Evolutionary conservation across 2,888 invertebrate genomes (phyloP).

Genomic region (Callimorpha dominula): DNA sequence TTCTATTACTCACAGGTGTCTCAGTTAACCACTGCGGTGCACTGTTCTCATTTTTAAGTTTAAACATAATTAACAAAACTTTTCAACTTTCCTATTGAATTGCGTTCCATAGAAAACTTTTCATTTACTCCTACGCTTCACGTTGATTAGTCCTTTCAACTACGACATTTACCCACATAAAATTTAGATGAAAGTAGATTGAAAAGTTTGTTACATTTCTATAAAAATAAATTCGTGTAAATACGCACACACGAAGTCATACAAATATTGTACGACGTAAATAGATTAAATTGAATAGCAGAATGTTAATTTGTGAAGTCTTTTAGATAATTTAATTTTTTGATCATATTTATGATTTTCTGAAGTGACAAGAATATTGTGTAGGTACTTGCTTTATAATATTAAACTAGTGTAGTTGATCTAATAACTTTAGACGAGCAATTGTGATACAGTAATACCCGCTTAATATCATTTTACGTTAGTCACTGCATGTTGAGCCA

Average conservation of each 20-base stretch:
- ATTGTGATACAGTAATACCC: too few relatives aligned
- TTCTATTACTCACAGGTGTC: not conserved
- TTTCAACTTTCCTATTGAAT: slow-evolving; percentile 15
- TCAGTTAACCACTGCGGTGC: not conserved
- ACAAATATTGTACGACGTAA: not conserved
- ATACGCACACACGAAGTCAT: not conserved
- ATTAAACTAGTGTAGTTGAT: too few relatives aligned
- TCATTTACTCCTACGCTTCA: slow-evolving; percentile 18
- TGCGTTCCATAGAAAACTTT: slow-evolving; percentile 13
- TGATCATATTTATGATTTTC: too few relatives aligned
- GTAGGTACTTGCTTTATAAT: too few relatives aligned
- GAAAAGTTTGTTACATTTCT: not conserved
- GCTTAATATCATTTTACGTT: too few relatives aligned
- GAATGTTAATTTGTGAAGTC: not conserved
- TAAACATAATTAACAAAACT: slow-evolving; percentile 34
- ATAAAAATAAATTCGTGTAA: not conserved
- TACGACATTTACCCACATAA: slow-evolving; percentile 1
- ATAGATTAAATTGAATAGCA: not conserved
- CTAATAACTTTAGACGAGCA: too few relatives aligned
- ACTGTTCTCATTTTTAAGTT: slow-evolving; percentile 14
- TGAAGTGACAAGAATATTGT: too few relatives aligned
- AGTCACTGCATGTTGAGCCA: too few relatives aligned
- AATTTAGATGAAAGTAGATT: not conserved
- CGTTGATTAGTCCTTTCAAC: not conserved
- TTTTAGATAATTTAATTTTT: not conserved